A percentile compares a stretch with the other conserved stretches of the same genome.
Conservation (phyloP, 2,113 vertebrate genomes). For the Sula dactylatra region DNA sequence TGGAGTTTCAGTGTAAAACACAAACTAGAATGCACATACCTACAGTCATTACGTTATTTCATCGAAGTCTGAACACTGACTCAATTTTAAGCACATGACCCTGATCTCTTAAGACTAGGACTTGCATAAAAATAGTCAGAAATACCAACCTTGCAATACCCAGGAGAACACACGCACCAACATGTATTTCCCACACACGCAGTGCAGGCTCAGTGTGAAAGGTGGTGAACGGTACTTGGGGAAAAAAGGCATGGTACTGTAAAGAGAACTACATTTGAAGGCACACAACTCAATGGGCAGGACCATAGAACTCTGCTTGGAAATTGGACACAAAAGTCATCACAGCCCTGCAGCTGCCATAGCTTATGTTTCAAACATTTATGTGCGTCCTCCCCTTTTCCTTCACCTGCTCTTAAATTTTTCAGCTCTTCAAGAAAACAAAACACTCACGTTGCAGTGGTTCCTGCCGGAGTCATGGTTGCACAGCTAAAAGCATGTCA, state of each 20-base stretch:
- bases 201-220: background rate
- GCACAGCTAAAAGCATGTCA: accelerated
- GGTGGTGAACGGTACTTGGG: background rate
- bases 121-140: background rate
- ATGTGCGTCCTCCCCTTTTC: background rate
- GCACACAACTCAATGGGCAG: background rate
- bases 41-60: background rate
- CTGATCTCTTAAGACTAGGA: background rate
- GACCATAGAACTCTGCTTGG: background rate
- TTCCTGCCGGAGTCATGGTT: accelerated
- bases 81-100: background rate
- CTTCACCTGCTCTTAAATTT: constrained; percentile 5
- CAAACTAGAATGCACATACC: background rate
- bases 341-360: background rate
- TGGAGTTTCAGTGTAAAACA: background rate
- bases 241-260: accelerated
- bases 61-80: background rate
- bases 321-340: background rate
- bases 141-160: background rate
- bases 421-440: background rate
- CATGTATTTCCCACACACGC: background rate
- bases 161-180: background rate
- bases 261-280: background rate
- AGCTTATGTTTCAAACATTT: background rate
- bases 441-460: accelerated